These are phyloP conservation scores for Lonchura striata DNA, from an alignment of 2,113 vertebrate genomes.

Conservation along the genomic window DNA sequence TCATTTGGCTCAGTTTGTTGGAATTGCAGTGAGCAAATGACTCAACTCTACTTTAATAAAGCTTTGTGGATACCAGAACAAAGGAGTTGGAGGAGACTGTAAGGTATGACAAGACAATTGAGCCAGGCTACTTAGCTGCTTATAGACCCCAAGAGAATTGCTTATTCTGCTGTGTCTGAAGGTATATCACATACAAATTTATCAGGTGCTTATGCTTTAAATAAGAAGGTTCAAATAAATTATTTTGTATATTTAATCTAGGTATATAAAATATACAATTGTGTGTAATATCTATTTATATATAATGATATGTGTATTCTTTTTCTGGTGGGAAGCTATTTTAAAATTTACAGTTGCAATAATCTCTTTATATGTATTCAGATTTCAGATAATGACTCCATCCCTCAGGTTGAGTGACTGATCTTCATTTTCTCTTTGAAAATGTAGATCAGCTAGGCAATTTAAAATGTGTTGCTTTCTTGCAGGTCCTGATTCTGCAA, in stretches of 20 bases:
- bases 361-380: not conserved
- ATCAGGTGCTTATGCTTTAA: not conserved
- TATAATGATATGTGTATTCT: not conserved
- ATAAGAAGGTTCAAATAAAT: not conserved
- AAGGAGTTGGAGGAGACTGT: not conserved
- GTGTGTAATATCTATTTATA: not conserved
- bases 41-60: slow-evolving; percentile 49
- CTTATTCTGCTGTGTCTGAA: slow-evolving; percentile 3
- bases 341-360: not conserved
- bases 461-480: slow-evolving; percentile 17
- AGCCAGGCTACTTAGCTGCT: not conserved
- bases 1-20: slow-evolving; percentile 54
- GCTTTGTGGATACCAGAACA: slow-evolving; percentile 27
- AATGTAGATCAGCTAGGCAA: not conserved
- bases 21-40: slow-evolving; percentile 32
- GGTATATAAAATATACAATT: not conserved
- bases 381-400: not conserved
- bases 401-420: not conserved
- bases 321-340: not conserved
- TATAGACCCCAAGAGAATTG: not conserved
- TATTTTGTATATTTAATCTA: not conserved
- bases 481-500: not conserved
- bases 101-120: slow-evolving; percentile 38
- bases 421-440: slow-evolving; percentile 31
- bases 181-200: not conserved